Evolutionary conservation across 2,888 invertebrate species (phyloP), one percentile per base, ranked within the genome.

Genomic region (Balanococcus diminutus): DNA sequence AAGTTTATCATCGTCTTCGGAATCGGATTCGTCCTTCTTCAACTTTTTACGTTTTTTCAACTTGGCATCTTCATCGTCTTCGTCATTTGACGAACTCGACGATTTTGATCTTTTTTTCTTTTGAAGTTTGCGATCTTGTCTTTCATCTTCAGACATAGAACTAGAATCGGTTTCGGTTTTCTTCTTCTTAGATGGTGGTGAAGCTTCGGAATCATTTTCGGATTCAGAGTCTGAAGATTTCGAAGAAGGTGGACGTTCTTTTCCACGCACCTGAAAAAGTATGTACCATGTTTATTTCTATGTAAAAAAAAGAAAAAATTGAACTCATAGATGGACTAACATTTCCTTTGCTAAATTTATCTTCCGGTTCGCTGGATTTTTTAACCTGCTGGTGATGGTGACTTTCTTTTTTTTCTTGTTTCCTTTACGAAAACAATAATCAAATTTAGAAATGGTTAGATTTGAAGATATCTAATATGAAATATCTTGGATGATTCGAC

Each of bases 361-460:
- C 86, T 86, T 88, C 93, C 81, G 92, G 92, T 89, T 93, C 93
- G 87, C 92, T 92, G 88, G 92, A 92, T 88, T 94, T 94, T 87
- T 95, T 93, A 90, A 28, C 96, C 96, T 72, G 96, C 96, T 19
- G 96, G 96, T 16, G 96, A 96, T 0, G 96, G 25, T 85, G 85
- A 31, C 19, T 51, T 25, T 85, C 85, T 85, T 79, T 75, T 32
- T 79, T 85, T 19, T 85, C 85, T 31, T 19, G 46, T 85, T 79
- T 85, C 39, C 85, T n/a, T n/a, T 85, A 22, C 2, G 39, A 36
- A n/a, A 81, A 14, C 4, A 39, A 81, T 16, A 67, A 25, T 67
- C 2, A 25, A 19, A n/a, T n/a, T 31, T 79, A 36, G 8, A 79
- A 19, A 19, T 8, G 8, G 1, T 5, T 6, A 36, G 4, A 79